A percentile compares a stretch with the other conserved stretches of the same genome.
These are phyloP conservation scores for Chaenocephalus aceratus DNA, from an alignment of 2,113 vertebrate species.

Conservation along the genomic window DNA sequence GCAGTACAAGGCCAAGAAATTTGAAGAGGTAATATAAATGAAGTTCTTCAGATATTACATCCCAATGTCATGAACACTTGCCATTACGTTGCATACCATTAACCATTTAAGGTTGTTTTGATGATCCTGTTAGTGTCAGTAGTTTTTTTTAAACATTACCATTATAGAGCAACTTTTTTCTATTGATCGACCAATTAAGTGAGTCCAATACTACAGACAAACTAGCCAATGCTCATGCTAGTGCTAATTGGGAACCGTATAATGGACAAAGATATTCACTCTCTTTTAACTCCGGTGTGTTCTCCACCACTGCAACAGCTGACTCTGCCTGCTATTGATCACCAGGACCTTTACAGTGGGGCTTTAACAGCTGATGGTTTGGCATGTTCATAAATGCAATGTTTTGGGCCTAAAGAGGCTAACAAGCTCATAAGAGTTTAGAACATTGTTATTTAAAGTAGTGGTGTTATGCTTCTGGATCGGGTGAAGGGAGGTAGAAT, in stretches of 20 bases:
- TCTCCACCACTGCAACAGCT: not conserved
- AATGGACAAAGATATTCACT: not conserved
- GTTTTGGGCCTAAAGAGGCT: no score
- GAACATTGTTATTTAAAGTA: no score
- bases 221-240: no score
- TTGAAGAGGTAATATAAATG: conserved; percentile 89
- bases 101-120: not conserved
- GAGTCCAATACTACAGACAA: no score
- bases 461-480: not conserved
- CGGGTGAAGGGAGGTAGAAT: no score
- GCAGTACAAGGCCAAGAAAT: conserved; percentile 96
- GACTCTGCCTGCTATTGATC: not conserved
- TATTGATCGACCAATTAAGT: no score
- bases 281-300: not conserved
- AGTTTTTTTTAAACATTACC: no score
- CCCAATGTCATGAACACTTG: not conserved
- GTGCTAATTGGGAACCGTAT: no score
- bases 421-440: no score
- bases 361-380: not conserved
- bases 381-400: not conserved
- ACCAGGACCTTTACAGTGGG: no score
- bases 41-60: not conserved
- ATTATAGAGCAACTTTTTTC: no score
- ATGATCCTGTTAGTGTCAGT: not conserved
- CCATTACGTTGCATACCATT: no score